A percentile compares a stretch with the other conserved stretches of the same genome.
Evolutionary conservation across 1,140 invertebrate genomes (phyloP).

Genomic region (Semibalanus balanoides): DNA sequence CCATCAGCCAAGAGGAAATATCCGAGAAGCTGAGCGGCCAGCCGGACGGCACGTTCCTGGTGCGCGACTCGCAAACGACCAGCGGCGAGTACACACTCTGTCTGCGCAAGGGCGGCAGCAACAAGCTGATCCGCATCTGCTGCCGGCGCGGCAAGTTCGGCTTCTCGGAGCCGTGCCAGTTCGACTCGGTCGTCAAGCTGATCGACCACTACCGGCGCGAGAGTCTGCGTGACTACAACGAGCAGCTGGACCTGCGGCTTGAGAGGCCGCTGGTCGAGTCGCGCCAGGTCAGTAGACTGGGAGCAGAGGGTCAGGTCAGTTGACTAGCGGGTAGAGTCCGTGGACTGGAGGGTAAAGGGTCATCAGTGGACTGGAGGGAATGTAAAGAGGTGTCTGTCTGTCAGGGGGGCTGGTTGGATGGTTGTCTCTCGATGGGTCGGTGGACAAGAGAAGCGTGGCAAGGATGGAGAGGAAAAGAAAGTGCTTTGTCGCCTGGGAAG

Average conservation of each 20-base stretch:
- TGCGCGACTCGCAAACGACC: conserved; percentile 88
- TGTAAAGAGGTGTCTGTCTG: too few relatives aligned
- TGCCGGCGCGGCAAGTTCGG: conserved; percentile 78
- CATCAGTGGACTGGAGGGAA: too few relatives aligned
- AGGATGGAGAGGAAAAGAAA: too few relatives aligned
- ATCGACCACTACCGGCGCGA: conserved; percentile 72
- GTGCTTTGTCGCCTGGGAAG: too few relatives aligned
- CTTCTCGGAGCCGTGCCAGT: conserved; percentile 78
- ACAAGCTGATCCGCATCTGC: conserved; percentile 93
- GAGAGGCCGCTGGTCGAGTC: background rate
- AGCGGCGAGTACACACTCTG: conserved; percentile 84
- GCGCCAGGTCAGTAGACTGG: background rate
- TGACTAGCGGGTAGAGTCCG: too few relatives aligned
- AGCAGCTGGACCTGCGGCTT: conserved; percentile 76
- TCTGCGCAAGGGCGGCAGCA: conserved; percentile 79
- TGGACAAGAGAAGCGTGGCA: too few relatives aligned
- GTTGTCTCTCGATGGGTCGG: too few relatives aligned
- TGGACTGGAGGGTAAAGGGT: too few relatives aligned
- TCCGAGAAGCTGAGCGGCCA: conserved; percentile 80
- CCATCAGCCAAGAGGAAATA: conserved; percentile 74
- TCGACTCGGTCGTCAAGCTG: conserved; percentile 81
- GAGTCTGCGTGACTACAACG: conserved; percentile 83
- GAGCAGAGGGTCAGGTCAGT: too few relatives aligned
- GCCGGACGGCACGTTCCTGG: conserved; percentile 87
- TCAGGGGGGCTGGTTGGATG: too few relatives aligned